A percentile compares a stretch with the other conserved stretches of the same genome.
Evolutionary conservation across 64 coral and sea anemone species (phyloP).

Genomic region (Orbicella faveolata): DNA sequence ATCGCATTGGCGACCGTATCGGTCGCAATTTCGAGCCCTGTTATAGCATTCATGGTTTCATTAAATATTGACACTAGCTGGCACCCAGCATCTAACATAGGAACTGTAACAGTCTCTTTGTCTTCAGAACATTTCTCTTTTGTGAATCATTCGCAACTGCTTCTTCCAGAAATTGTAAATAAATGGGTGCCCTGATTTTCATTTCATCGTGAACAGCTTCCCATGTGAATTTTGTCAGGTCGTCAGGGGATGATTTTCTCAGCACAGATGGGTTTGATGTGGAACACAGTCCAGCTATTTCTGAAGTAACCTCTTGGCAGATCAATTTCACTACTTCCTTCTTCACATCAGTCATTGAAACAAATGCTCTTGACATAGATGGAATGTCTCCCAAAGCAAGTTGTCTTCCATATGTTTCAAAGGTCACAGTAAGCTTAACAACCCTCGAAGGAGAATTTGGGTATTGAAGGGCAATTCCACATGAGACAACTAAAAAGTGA

Average conservation of each 20-base stretch:
- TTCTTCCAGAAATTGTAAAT: neutral
- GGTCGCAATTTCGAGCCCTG: no score
- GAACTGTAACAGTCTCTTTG: slow-evolving; percentile 1
- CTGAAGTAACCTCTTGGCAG: slow-evolving; percentile 10
- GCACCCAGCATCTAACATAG: slow-evolving; percentile 55
- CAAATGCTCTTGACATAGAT: no score
- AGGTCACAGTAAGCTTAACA: no score
- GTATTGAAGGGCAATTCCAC: no score
- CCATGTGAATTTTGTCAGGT: slow-evolving; percentile 45
- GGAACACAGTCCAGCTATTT: slow-evolving; percentile 28
- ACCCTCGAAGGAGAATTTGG: no score
- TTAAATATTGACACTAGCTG: slow-evolving; percentile 61
- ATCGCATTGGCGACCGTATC: no score
- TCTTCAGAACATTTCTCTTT: slow-evolving; percentile 50
- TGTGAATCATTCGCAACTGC: slow-evolving; percentile 44
- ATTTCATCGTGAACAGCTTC: slow-evolving; percentile 42
- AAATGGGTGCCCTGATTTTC: slow-evolving; percentile 3
- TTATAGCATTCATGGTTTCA: slow-evolving; percentile 47
- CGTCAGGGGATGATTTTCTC: slow-evolving; percentile 5
- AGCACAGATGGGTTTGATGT: slow-evolving; percentile 4
- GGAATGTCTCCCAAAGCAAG: no score
- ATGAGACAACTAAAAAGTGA: no score
- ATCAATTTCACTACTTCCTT: slow-evolving; percentile 5
- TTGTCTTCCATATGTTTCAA: no score
- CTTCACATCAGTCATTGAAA: neutral